Percentiles rank a stretch among this genome's conserved stretches.
phyloP scores from a whole-genome alignment of 2,797 vertebrate genomes.

The Spea hammondii region DNA sequence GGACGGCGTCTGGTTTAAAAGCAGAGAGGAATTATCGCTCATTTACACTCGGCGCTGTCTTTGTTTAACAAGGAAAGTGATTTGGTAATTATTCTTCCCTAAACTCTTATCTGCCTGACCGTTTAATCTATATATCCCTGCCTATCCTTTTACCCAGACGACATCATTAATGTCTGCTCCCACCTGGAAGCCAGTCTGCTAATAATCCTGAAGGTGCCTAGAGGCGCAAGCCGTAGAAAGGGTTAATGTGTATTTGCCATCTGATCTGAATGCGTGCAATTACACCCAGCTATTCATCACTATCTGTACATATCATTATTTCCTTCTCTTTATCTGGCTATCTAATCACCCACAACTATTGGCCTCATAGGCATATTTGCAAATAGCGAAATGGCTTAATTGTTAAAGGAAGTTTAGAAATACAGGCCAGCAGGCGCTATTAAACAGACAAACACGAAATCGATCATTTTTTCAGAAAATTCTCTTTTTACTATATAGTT shows the following conservation, averaged over 20 bases:
- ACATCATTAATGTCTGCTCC: constrained; percentile 10
- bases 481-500: no score
- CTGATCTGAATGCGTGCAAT: background rate
- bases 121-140: constrained; percentile 42
- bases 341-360: background rate
- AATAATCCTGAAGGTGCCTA: background rate
- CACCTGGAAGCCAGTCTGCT: background rate
- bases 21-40: constrained; percentile 29
- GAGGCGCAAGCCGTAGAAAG: no score
- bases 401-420: background rate
- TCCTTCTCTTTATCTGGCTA: background rate
- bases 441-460: no score
- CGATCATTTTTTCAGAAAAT: no score
- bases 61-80: constrained; percentile 42
- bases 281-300: background rate
- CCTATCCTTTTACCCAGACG: constrained; percentile 32
- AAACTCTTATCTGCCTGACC: constrained; percentile 41
- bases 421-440: no score
- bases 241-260: background rate
- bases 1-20: constrained; percentile 13
- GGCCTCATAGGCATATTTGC: background rate
- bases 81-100: constrained; percentile 49
- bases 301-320: background rate
- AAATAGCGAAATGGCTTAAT: background rate
- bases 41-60: constrained; percentile 17